phyloP scores from a whole-genome alignment of 2,797 vertebrate species.

The Pipistrellus kuhlii region DNA sequence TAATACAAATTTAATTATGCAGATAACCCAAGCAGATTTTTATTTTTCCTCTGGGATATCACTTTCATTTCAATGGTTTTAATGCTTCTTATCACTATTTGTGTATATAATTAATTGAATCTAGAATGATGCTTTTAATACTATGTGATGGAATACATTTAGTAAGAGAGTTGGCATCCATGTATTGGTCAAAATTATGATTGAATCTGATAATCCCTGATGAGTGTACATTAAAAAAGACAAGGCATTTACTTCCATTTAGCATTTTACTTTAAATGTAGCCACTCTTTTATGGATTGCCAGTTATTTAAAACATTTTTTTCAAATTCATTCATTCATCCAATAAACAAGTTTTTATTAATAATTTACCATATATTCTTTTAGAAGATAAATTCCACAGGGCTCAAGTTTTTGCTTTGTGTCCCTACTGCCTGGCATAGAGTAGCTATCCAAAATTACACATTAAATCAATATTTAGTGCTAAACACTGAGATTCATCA shows the following conservation, averaged over 20 bases:
- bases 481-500: not conserved
- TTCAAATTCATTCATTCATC: not conserved
- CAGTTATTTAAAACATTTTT: not conserved
- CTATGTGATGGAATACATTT: constrained; percentile 20
- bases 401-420: not conserved
- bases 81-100: constrained; percentile 52
- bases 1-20: constrained; percentile 63
- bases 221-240: constrained; percentile 50
- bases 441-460: not conserved
- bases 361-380: not conserved
- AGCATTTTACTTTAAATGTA: constrained; percentile 43
- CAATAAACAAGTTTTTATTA: constrained; percentile 2
- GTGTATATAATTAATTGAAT: constrained; percentile 72
- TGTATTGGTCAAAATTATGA: constrained; percentile 41
- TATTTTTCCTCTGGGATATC: constrained; percentile 67
- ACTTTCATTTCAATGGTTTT: constrained; percentile 68
- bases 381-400: not conserved
- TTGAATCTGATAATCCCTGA: constrained; percentile 49
- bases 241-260: not conserved
- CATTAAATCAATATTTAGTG: not conserved
- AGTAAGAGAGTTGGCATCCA: not conserved
- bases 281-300: not conserved
- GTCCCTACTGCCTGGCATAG: not conserved
- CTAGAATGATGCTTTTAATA: constrained; percentile 45
- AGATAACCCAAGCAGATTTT: constrained; percentile 51